Percentiles rank a stretch among this genome's conserved stretches.
Evolutionary conservation across 2,113 vertebrate species (phyloP).

Genomic region (Passer domesticus): DNA sequence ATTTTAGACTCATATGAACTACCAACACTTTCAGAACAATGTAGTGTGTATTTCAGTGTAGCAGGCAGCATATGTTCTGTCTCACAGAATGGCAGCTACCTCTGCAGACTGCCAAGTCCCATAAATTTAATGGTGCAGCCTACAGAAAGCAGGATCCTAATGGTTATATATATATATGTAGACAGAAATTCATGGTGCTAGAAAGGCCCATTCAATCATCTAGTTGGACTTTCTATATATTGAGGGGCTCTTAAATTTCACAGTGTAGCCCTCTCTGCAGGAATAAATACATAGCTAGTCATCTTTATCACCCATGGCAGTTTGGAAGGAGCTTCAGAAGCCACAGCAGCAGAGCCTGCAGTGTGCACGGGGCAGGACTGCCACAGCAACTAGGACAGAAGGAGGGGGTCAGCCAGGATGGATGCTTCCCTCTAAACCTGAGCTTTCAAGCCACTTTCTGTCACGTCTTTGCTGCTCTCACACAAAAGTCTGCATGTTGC

Average conservation of each 20-base stretch:
- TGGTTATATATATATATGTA: slow-evolving; percentile 23
- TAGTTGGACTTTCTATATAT: background rate
- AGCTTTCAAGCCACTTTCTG: background rate
- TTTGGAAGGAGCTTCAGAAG: background rate
- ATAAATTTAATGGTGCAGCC: slow-evolving; percentile 2
- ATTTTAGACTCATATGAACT: background rate
- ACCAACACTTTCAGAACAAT: background rate
- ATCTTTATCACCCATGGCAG: background rate
- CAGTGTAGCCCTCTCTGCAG: background rate
- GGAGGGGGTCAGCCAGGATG: background rate
- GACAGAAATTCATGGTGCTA: background rate
- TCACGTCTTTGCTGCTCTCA: background rate
- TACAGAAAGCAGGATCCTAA: slow-evolving; percentile 23
- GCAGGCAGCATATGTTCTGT: slow-evolving; percentile 5
- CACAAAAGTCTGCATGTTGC: background rate
- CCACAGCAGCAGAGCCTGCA: rapidly evolving
- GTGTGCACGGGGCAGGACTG: background rate
- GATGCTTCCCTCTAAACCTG: background rate
- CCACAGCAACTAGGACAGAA: background rate
- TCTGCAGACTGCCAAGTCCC: slow-evolving; percentile 5
- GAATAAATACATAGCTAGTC: background rate
- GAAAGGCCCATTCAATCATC: slow-evolving; percentile 31
- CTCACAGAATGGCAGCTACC: slow-evolving; percentile 25
- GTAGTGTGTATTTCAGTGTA: background rate
- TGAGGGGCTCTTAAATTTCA: slow-evolving; percentile 30